Percentiles rank a stretch among this genome's conserved stretches.
These are phyloP conservation scores for Plestiodon gilberti DNA, from an alignment of 2,113 vertebrate species.

Conservation along the genomic window DNA sequence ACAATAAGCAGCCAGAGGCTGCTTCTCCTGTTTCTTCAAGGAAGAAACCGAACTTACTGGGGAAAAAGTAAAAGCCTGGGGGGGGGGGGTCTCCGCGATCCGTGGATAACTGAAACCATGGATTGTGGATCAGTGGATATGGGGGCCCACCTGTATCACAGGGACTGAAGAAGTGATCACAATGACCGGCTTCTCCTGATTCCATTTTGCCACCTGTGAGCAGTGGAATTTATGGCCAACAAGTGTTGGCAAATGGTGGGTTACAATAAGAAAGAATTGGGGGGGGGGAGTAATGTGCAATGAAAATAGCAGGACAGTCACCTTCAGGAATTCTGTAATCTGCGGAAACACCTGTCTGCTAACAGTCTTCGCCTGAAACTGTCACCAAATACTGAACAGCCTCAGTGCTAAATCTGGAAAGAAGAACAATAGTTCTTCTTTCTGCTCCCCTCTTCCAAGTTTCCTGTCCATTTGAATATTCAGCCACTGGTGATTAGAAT, in stretches of 20 bases:
- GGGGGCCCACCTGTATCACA: too few relatives aligned
- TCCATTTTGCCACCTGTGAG: neutral
- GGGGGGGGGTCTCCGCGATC: too few relatives aligned
- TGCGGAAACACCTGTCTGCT: conserved; percentile 16
- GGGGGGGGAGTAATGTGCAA: neutral
- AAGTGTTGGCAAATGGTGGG: conserved; percentile 24
- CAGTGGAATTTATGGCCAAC: conserved; percentile 37
- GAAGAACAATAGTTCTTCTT: conserved; percentile 39
- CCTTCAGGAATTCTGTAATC: neutral
- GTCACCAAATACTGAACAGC: neutral
- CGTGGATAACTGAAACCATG: too few relatives aligned
- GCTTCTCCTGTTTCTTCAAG: too few relatives aligned
- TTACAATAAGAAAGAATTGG: fast-evolving
- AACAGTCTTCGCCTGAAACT: conserved; percentile 36
- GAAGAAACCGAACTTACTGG: too few relatives aligned
- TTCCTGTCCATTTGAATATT: conserved; percentile 43
- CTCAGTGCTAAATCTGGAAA: conserved; percentile 43
- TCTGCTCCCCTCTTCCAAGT: conserved; percentile 41
- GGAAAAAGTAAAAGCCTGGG: too few relatives aligned
- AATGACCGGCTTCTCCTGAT: neutral
- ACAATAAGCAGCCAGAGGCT: too few relatives aligned
- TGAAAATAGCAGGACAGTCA: neutral
- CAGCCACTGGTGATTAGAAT: conserved; percentile 12
- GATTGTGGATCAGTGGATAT: too few relatives aligned
- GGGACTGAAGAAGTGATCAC: neutral